Base-by-base conservation (phyloP, 2,888 invertebrate species). In the Morpho deidamia region DNA sequence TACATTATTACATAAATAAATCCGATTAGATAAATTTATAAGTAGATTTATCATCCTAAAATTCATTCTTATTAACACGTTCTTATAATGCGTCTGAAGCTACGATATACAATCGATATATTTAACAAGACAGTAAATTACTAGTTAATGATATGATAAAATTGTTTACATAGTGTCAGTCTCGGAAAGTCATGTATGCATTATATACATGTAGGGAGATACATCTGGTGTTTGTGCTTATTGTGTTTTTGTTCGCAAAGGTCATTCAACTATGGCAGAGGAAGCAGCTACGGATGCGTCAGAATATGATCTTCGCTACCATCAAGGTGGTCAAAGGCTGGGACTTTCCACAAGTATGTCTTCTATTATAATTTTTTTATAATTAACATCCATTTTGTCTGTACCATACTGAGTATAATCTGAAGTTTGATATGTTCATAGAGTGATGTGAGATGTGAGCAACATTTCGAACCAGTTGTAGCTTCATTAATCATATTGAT, bases 291-390 rank as follows among this genome's bases (percentile, higher is more conserved):
- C 92, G 97, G 61, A 93, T 99, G 90, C 88, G 98, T 10, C 98
- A 98, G 82, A 98, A 98, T 81, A 99, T 99, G 98, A 98, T 99
- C 67, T 97, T 99, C 74, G 98, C 99, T 34, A 99, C 99, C 57
- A 99, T 99, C 80, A 97, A 97, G 77, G 97, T 98, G 11, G 98
- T 99, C 40, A 97, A 97, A 84, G 94, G 94, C 63, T 94, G 94
- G 94, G 94, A 94, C 70, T 92, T 97, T 76, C 94, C 95, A 56
- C 95, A 96, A 90, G 94, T 93, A 69, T 76, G 71, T 53, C 44
- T 49, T n/a, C 11, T 8, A 42, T 14, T 5, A 7, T 51, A n/a
- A n/a, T n/a, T n/a, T 5, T 23, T 23, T 23, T 23, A 23, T 23
- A 3, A n/a, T n/a, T n/a, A n/a, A 23, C 4, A 23, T 23, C 23